A percentile compares a stretch with the other conserved stretches of the same genome.
phyloP scores from a whole-genome alignment of 1,140 invertebrate species.

The Hyphantria cunea region DNA sequence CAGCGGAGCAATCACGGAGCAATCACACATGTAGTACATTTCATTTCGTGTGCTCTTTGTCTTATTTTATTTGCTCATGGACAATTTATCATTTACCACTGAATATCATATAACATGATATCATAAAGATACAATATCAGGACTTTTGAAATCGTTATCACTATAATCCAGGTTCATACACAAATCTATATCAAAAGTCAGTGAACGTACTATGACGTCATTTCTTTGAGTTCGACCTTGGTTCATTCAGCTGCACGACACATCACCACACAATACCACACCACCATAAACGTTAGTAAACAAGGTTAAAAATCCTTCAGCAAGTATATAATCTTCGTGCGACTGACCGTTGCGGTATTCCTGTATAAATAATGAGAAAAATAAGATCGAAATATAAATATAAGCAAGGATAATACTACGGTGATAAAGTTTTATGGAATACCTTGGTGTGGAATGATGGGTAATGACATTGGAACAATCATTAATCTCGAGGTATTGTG shows the following conservation, averaged over 20 bases:
- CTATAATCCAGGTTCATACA: neutral
- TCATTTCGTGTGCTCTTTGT: too few species aligned
- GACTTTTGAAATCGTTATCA: too few species aligned
- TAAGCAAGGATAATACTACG: neutral
- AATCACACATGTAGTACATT: too few species aligned
- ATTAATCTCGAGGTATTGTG: too few species aligned
- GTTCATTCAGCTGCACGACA: constrained; percentile 7
- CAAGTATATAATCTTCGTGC: neutral
- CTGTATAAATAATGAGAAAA: constrained; percentile 11
- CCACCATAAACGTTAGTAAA: neutral
- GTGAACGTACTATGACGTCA: constrained; percentile 8
- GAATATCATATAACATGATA: too few species aligned
- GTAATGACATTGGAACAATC: too few species aligned
- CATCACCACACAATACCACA: neutral
- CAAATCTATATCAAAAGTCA: neutral
- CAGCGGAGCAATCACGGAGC: too few species aligned
- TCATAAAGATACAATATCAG: too few species aligned
- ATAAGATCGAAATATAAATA: constrained; percentile 2
- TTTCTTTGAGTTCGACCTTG: constrained; percentile 9
- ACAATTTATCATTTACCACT: too few species aligned
- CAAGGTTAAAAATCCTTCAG: constrained; percentile 2
- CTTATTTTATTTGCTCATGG: too few species aligned
- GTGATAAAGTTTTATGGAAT: neutral
- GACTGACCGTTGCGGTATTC: constrained; percentile 18
- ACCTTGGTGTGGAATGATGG: too few species aligned